These are phyloP conservation scores for Reinhardtius hippoglossoides DNA, from an alignment of 2,113 vertebrate species.

Conservation along the genomic window DNA sequence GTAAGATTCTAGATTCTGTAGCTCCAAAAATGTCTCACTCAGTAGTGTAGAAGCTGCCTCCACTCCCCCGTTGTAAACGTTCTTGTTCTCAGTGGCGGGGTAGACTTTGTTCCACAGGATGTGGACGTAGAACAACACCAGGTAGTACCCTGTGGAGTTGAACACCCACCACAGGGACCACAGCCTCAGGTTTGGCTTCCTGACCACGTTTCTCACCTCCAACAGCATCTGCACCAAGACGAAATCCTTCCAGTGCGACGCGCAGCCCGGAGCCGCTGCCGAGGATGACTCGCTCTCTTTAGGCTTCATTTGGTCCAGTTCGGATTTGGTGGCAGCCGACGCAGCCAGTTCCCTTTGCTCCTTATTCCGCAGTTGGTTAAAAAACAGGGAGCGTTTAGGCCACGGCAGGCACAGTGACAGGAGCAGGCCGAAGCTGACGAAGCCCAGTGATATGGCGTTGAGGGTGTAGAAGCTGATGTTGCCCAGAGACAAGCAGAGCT, in stretches of 20 bases:
- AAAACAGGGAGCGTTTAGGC: conserved; percentile 92
- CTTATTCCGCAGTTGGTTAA: conserved; percentile 76
- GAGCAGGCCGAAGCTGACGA: conserved; percentile 85
- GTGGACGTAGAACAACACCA: conserved; percentile 93
- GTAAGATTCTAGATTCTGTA: not conserved
- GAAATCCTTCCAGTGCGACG: conserved; percentile 68
- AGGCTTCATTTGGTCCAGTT: conserved; percentile 73
- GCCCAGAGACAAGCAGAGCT: conserved; percentile 84
- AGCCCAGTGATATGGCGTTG: conserved; percentile 86
- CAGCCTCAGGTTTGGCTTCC: conserved; percentile 86
- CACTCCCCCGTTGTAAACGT: conserved; percentile 91
- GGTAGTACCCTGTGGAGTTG: conserved; percentile 94
- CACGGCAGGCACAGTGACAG: conserved; percentile 88
- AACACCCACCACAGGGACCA: conserved; percentile 98
- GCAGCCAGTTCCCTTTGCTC: conserved; percentile 64
- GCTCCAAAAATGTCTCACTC: conserved; percentile 77
- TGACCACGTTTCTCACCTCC: conserved; percentile 77
- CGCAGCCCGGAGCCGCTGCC: not conserved
- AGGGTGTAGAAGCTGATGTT: conserved; percentile 77
- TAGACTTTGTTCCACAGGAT: conserved; percentile 89
- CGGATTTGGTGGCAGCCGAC: conserved; percentile 29
- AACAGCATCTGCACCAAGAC: conserved; percentile 84
- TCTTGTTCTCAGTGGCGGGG: conserved; percentile 49
- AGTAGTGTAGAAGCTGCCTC: conserved; percentile 93
- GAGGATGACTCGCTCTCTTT: not conserved